These are phyloP conservation scores for Electrophaes corylata DNA, from an alignment of 2,888 invertebrate genomes.

Conservation along the genomic window DNA sequence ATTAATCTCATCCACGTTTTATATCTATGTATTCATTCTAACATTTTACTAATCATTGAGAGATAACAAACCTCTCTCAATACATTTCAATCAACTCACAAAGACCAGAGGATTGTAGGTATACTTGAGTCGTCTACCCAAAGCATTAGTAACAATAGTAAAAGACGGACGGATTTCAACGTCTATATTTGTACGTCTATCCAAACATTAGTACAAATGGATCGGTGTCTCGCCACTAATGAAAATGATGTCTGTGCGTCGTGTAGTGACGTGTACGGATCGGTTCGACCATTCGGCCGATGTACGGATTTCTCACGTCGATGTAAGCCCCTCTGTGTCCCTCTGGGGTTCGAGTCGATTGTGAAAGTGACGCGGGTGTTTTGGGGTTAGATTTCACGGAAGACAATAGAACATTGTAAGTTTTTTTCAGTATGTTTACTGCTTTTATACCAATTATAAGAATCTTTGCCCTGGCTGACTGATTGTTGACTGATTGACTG, in stretches of 20 bases:
- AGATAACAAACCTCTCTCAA: constrained; percentile 21
- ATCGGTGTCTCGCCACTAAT: constrained; percentile 59
- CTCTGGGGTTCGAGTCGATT: constrained; percentile 6
- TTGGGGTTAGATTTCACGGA: not conserved
- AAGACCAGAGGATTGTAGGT: not conserved
- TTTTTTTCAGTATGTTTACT: too few relatives aligned
- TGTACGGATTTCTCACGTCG: constrained; percentile 29
- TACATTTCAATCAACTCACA: constrained; percentile 34
- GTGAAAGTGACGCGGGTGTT: constrained; percentile 2
- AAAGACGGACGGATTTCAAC: constrained; percentile 32
- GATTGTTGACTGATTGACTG: too few relatives aligned
- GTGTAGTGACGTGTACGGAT: constrained; percentile 56
- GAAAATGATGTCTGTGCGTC: constrained; percentile 67
- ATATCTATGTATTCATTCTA: not conserved
- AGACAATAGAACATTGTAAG: not conserved
- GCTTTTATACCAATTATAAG: too few relatives aligned
- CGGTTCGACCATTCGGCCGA: constrained; percentile 35
- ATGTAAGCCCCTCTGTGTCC: constrained; percentile 26
- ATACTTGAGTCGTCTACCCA: not conserved
- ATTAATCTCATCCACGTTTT: too few relatives aligned
- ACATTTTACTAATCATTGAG: not conserved
- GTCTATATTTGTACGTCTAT: constrained; percentile 6
- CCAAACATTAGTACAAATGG: constrained; percentile 72
- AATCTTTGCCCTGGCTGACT: too few relatives aligned
- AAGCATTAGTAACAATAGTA: constrained; percentile 22